A percentile compares a stretch with the other conserved stretches of the same genome.
These are phyloP conservation scores for Chamaetylas fuelleborni DNA, from an alignment of 2,113 vertebrate genomes.

Conservation along the genomic window DNA sequence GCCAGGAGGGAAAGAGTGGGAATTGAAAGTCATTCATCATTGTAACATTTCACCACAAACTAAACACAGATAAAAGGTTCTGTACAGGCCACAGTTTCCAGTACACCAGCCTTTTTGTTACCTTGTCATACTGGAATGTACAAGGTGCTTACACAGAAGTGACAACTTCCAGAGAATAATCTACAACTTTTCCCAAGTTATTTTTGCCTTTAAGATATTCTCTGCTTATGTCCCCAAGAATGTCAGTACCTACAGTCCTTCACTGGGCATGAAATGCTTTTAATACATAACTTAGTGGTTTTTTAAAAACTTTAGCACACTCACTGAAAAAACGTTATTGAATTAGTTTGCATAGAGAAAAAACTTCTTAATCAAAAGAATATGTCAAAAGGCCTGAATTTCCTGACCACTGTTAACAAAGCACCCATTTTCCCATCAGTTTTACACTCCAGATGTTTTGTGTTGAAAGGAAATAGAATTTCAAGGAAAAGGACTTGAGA, in stretches of 20 bases:
- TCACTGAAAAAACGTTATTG: neutral
- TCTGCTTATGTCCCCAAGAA: neutral
- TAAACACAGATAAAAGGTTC: constrained; percentile 47
- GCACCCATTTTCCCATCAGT: neutral
- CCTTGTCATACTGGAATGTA: neutral
- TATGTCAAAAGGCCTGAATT: neutral
- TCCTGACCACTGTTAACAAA: neutral
- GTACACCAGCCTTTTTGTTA: neutral
- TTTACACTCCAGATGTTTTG: neutral
- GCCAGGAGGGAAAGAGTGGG: neutral
- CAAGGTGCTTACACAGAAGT: neutral
- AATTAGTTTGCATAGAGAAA: neutral
- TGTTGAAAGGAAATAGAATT: neutral
- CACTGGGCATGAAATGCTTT: neutral
- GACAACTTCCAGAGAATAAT: neutral
- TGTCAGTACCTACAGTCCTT: neutral
- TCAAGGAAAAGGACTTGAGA: neutral
- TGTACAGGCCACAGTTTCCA: neutral
- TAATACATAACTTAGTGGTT: no score
- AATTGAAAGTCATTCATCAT: constrained; percentile 63
- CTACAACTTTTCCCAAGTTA: neutral
- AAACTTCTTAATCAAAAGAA: neutral
- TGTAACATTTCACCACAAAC: neutral
- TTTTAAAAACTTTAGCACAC: neutral
- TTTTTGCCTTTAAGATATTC: neutral